These are phyloP conservation scores for Rhodophaea formosa DNA, from an alignment of 2,888 invertebrate species.

Conservation along the genomic window DNA sequence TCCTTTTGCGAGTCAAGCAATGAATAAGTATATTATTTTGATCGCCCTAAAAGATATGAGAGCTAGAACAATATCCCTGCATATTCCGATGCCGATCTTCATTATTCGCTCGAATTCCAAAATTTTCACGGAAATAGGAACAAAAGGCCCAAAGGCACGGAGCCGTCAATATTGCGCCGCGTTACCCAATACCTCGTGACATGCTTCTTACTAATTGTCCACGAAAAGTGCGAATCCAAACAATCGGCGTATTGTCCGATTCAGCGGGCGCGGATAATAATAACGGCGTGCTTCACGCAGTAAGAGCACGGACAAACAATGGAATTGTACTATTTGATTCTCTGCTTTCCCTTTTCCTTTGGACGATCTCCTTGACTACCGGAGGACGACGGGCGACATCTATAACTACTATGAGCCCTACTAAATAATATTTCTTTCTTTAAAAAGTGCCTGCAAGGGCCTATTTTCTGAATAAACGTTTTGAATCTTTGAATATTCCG, in stretches of 20 bases:
- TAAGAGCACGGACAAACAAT: constrained; percentile 66
- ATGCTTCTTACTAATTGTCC: constrained; percentile 55
- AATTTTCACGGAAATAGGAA: constrained; percentile 11
- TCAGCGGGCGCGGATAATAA: constrained; percentile 54
- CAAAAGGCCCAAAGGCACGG: constrained; percentile 10
- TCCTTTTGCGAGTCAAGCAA: too few relatives aligned
- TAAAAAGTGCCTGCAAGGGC: too few relatives aligned
- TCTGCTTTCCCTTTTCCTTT: constrained; percentile 62
- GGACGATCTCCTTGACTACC: constrained; percentile 16
- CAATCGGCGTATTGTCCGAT: constrained; percentile 63
- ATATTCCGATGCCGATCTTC: neutral
- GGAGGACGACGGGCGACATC: constrained; percentile 6
- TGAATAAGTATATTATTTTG: too few relatives aligned
- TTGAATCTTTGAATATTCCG: too few relatives aligned
- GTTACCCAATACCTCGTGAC: constrained; percentile 43
- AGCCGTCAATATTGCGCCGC: constrained; percentile 24
- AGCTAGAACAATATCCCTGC: neutral
- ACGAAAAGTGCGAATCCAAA: constrained; percentile 42
- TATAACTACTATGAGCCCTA: neutral
- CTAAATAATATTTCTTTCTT: too few relatives aligned
- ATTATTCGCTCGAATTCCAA: constrained; percentile 5
- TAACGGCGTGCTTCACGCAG: constrained; percentile 59
- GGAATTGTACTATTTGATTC: constrained; percentile 56
- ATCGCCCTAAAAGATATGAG: too few relatives aligned
- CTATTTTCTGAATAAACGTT: too few relatives aligned